Evolutionary conservation across 2,888 invertebrate genomes (phyloP).

Genomic region (Andricus quercusramuli): DNA sequence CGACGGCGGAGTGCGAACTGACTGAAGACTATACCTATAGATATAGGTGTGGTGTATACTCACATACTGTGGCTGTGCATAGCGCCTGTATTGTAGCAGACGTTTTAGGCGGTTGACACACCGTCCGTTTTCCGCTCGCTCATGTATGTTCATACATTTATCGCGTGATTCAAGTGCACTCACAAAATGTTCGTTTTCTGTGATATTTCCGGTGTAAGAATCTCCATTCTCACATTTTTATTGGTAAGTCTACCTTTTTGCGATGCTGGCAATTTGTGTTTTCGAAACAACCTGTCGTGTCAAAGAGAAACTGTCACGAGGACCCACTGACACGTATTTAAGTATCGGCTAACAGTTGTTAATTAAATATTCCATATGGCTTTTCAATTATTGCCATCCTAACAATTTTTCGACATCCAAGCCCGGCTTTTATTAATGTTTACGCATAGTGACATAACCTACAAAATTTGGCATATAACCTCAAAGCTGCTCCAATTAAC

Average conservation of each 20-base stretch:
- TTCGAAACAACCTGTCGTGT: background rate
- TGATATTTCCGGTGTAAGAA: constrained; percentile 70
- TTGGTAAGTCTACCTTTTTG: constrained; percentile 72
- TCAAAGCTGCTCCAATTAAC: constrained; percentile 38
- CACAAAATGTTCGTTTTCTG: constrained; percentile 72
- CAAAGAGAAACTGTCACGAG: constrained; percentile 36
- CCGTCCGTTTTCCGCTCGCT: constrained; percentile 57
- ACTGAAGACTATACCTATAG: too few species aligned
- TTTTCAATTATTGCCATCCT: background rate
- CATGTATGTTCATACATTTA: constrained; percentile 64
- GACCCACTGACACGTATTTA: constrained; percentile 58
- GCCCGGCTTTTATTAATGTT: background rate
- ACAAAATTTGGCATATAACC: constrained; percentile 46
- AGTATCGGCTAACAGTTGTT: background rate
- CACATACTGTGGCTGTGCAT: background rate
- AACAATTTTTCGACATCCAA: background rate
- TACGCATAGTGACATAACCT: constrained; percentile 48
- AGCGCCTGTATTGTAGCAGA: constrained; percentile 27
- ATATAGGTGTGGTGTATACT: background rate
- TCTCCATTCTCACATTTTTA: constrained; percentile 72
- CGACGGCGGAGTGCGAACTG: background rate
- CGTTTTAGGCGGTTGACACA: constrained; percentile 48
- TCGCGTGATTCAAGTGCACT: constrained; percentile 67
- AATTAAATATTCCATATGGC: background rate
- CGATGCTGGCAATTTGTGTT: background rate